A percentile compares a stretch with the other conserved stretches of the same genome.
Conservation (phyloP, 2,797 vertebrate species). For the Notamacropus eugenii region DNA sequence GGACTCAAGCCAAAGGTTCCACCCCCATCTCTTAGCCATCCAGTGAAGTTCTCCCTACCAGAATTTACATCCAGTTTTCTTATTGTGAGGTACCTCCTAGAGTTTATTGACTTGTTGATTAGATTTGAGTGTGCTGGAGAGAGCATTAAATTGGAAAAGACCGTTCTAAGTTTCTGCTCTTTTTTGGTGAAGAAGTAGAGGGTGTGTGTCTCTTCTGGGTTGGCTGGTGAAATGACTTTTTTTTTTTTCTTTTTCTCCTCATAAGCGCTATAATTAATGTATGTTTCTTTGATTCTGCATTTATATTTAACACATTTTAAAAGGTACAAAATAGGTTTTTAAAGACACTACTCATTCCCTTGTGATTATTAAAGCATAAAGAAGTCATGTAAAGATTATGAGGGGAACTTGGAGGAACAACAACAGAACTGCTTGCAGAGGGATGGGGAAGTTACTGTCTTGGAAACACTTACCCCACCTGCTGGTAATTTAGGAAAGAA, state of each 20-base stretch:
- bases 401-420: constrained; percentile 76
- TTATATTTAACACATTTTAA: constrained; percentile 82
- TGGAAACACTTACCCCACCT: constrained; percentile 69
- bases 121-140: constrained; percentile 40
- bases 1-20: neutral
- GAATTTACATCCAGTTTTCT: constrained; percentile 50
- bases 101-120: neutral
- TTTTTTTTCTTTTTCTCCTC: constrained; percentile 54
- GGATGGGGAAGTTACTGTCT: constrained; percentile 58
- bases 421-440: constrained; percentile 67
- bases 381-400: constrained; percentile 78
- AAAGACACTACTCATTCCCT: constrained; percentile 79
- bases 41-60: neutral
- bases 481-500: constrained; percentile 69
- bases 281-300: constrained; percentile 81
- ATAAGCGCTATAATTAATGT: constrained; percentile 79
- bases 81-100: constrained; percentile 21
- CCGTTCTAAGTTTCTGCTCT: constrained; percentile 46
- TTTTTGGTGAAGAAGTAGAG: constrained; percentile 58
- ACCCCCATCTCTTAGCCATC: constrained; percentile 17
- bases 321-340: constrained; percentile 81
- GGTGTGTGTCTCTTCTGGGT: constrained; percentile 60
- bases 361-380: constrained; percentile 72
- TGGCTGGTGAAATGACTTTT: constrained; percentile 61
- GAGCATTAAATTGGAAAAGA: constrained; percentile 52